Percentiles rank a stretch among this genome's conserved stretches.
phyloP scores from a whole-genome alignment of 2,113 vertebrate species.

The Sarotherodon lohbergeri region DNA sequence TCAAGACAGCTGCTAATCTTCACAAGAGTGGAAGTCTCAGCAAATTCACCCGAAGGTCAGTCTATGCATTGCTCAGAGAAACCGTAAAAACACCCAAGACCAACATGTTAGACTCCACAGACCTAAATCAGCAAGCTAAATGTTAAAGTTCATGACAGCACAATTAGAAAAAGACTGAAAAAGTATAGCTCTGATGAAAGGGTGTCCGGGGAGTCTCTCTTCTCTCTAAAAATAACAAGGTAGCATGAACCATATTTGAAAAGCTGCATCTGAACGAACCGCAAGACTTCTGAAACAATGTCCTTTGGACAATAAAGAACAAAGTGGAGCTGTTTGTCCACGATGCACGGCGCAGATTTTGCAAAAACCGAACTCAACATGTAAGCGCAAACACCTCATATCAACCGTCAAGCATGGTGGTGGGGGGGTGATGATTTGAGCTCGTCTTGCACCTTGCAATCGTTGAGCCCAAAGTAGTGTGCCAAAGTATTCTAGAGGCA shows the following conservation, averaged over 20 bases:
- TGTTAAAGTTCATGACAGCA: background rate
- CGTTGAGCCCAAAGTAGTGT: background rate
- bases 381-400: background rate
- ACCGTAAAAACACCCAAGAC: background rate
- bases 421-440: background rate
- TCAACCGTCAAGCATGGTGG: background rate
- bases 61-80: background rate
- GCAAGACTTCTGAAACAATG: background rate
- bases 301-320: background rate
- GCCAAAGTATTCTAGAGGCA: background rate
- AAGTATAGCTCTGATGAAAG: background rate
- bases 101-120: background rate
- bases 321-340: background rate
- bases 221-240: background rate
- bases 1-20: background rate
- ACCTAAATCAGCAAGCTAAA: background rate
- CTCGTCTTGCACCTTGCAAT: background rate
- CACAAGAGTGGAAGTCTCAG: background rate
- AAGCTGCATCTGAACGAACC: background rate
- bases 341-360: background rate
- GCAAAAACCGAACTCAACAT: background rate
- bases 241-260: background rate
- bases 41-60: background rate
- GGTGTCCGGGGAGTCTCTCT: background rate
- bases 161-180: background rate